A percentile compares a stretch with the other conserved stretches of the same genome.
These are phyloP conservation scores for Augochlora pura DNA, from an alignment of 1,140 invertebrate species.

Conservation along the genomic window DNA sequence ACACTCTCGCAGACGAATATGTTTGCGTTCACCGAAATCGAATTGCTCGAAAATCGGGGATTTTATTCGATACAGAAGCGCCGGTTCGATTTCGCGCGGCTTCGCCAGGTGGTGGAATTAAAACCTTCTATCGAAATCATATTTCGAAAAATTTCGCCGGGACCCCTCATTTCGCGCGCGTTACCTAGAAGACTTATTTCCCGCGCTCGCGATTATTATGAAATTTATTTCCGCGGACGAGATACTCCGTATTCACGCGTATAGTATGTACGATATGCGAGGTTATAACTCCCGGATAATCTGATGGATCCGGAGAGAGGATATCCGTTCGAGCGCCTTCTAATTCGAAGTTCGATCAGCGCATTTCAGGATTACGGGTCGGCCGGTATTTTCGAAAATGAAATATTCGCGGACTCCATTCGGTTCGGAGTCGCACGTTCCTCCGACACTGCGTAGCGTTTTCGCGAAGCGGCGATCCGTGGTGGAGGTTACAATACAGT, in stretches of 20 bases:
- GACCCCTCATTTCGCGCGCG: background rate
- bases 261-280: background rate
- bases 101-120: background rate
- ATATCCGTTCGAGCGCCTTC: constrained; percentile 24
- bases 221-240: constrained; percentile 8
- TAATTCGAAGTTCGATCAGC: constrained; percentile 43
- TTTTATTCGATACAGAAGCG: background rate
- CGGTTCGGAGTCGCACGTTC: background rate
- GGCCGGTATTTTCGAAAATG: constrained; percentile 9
- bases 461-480: too few species aligned
- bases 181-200: background rate
- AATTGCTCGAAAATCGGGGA: background rate
- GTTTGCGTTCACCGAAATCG: background rate
- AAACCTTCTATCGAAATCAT: too few species aligned
- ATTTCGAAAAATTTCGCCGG: too few species aligned
- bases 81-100: too few species aligned
- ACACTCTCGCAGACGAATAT: background rate
- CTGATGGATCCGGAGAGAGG: constrained; percentile 26
- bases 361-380: constrained; percentile 32
- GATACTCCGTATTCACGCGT: constrained; percentile 5
- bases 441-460: background rate
- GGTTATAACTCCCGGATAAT: constrained; percentile 37
- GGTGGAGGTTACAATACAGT: too few species aligned
- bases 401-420: constrained; percentile 39
- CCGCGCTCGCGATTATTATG: background rate